Conservation (phyloP, 1,140 invertebrate genomes). For the Leptoteleia sp. region DNA sequence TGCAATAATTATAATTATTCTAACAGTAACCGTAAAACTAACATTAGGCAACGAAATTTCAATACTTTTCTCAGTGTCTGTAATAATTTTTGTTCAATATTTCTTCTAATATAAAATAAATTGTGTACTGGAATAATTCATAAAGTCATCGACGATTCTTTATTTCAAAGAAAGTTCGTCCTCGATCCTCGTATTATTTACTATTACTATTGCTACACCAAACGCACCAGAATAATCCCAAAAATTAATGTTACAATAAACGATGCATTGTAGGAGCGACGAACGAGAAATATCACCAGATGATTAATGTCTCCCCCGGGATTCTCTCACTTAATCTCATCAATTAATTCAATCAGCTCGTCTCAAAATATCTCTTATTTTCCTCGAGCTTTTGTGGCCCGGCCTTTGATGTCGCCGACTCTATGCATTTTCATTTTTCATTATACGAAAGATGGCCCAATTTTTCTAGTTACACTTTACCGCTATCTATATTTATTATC, state of each 20-base stretch:
- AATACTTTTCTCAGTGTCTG: too few relatives aligned
- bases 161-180: too few relatives aligned
- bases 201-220: too few relatives aligned
- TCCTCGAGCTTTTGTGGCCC: constrained; percentile 33
- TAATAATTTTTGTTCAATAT: too few relatives aligned
- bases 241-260: constrained; percentile 37
- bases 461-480: constrained; percentile 41
- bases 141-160: too few relatives aligned
- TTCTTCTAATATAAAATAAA: too few relatives aligned
- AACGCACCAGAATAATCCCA: constrained; percentile 22
- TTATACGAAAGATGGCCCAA: constrained; percentile 17
- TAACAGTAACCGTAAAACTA: too few relatives aligned
- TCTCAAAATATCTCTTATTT: constrained; percentile 54
- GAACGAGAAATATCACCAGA: constrained; percentile 40
- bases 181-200: too few relatives aligned
- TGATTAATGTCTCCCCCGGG: constrained; percentile 50
- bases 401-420: constrained; percentile 51
- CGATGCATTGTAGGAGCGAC: constrained; percentile 3
- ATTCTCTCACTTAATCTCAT: constrained; percentile 52
- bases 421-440: constrained; percentile 49
- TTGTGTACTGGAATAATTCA: too few relatives aligned
- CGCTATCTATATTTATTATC: constrained; percentile 26
- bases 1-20: too few relatives aligned
- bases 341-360: constrained; percentile 62
- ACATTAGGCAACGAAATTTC: too few relatives aligned